phyloP scores from a whole-genome alignment of 1,140 invertebrate genomes.

The Trichomalopsis sarcophagae region DNA sequence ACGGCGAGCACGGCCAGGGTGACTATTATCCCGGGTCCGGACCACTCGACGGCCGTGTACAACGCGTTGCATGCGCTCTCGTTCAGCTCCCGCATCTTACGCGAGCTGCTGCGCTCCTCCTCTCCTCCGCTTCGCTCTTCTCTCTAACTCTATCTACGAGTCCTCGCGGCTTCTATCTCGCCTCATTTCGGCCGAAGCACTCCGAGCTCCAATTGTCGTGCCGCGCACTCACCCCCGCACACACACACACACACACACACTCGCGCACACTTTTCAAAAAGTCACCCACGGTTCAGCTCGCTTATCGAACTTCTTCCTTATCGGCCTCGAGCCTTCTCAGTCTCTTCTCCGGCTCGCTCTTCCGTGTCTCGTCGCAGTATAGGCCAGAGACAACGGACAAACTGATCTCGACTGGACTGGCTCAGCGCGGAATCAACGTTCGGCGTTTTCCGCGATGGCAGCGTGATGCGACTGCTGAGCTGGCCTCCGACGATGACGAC shows the following conservation, averaged over 20 bases:
- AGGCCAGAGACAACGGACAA: too few species aligned
- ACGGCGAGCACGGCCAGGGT: conserved; percentile 86
- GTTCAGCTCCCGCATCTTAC: conserved; percentile 79
- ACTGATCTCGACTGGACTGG: too few species aligned
- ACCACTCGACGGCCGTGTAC: conserved; percentile 85
- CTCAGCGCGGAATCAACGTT: background rate
- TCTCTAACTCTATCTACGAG: background rate
- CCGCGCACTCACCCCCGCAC: background rate
- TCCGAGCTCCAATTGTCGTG: background rate
- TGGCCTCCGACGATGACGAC: background rate
- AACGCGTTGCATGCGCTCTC: conserved; percentile 84
- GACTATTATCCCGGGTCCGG: conserved; percentile 82
- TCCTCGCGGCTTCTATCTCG: background rate
- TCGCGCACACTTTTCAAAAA: background rate
- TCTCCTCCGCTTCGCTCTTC: background rate
- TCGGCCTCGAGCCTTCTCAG: background rate
- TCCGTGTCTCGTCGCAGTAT: too few species aligned
- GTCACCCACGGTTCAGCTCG: background rate
- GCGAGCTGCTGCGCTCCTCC: background rate
- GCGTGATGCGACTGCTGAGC: conserved; percentile 4
- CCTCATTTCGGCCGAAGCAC: background rate
- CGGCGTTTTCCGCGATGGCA: background rate
- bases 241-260: background rate
- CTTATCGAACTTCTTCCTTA: background rate
- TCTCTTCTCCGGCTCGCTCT: background rate